Evolutionary conservation across 2,888 invertebrate genomes (phyloP).

Genomic region (Tenthredo amoena): DNA sequence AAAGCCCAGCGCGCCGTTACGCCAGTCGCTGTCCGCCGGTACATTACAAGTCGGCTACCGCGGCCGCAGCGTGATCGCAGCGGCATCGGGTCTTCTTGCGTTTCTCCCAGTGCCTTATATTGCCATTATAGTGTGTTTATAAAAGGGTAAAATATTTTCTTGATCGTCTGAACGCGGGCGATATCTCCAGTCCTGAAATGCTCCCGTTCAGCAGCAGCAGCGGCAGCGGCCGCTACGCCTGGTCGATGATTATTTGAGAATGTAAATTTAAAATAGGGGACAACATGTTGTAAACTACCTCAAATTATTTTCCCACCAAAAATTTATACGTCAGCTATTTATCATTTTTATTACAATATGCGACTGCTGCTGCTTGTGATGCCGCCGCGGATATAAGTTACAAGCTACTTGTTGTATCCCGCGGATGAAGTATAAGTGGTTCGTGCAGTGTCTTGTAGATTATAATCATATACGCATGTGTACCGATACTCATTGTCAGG

Average conservation of each 20-base stretch:
- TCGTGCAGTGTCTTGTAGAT: background rate
- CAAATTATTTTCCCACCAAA: conserved; percentile 41
- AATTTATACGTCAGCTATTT: background rate
- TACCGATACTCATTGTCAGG: background rate
- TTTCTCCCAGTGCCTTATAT: conserved; percentile 9
- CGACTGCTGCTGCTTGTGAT: background rate
- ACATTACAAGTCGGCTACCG: background rate
- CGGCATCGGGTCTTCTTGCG: background rate
- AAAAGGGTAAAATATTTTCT: background rate
- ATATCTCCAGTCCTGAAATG: background rate
- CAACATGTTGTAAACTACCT: conserved; percentile 10
- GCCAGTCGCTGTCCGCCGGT: conserved; percentile 24
- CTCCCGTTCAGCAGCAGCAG: background rate
- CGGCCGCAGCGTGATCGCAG: conserved; percentile 1
- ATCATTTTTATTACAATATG: background rate
- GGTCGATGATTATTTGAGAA: background rate
- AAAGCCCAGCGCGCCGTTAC: conserved; percentile 23
- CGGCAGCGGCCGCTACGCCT: background rate
- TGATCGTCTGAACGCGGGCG: background rate
- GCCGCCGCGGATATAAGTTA: background rate
- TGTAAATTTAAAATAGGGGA: background rate
- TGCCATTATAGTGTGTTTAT: background rate
- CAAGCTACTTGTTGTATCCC: background rate
- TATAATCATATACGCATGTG: background rate
- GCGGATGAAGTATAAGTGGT: background rate